Evolutionary conservation across 1,140 invertebrate species (phyloP), one percentile per base, ranked within the genome.

Genomic region (Neodiprion lecontei): DNA sequence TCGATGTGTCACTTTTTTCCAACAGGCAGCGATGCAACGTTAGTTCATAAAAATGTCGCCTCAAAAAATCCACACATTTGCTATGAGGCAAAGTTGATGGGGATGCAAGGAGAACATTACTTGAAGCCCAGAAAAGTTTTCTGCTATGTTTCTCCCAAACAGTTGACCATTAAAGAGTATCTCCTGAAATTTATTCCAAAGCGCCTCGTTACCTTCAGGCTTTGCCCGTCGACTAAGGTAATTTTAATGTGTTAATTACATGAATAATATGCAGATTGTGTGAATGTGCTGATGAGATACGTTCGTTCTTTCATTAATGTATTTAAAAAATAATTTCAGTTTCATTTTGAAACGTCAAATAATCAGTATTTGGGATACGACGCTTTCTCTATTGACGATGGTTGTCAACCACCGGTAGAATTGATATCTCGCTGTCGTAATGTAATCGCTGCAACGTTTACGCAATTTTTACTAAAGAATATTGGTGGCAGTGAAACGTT

Each of bases 401-500:
- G 97, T 49, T 95, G 94, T 73, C 97, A 98, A 83, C 94, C 95
- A 0, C 93, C 93, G 80, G 92, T 98, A 23, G 93, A 95, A 86
- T 88, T 98, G 75, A 92, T 93, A 74, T 94, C 94, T 11, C 92
- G 93, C 76, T 95, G 97, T 86, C 90, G 96, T 3, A 96, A 97
- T 87, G 93, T 97, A 23, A 95, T 98, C 75, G 96, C 96, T 5
- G 96, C 97, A 66, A 96, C 96, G 8, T 98, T 97, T 86, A 96
- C 96, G 1, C 93, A 96, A 82, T 97, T 97, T 86, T 90, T 98
- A 66, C 87, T 98, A n/a, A 96, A 96, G 89, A 98, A 98, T 89
- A 97, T 98, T 82, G 97, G 96, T 69, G 97, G 97, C 8, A 97
- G 96, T 40, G 96, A 98, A 89, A 96, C 96, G 47, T 98, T 98